Evolutionary conservation across 1,140 invertebrate species (phyloP).

Genomic region (Hycleus cichorii): DNA sequence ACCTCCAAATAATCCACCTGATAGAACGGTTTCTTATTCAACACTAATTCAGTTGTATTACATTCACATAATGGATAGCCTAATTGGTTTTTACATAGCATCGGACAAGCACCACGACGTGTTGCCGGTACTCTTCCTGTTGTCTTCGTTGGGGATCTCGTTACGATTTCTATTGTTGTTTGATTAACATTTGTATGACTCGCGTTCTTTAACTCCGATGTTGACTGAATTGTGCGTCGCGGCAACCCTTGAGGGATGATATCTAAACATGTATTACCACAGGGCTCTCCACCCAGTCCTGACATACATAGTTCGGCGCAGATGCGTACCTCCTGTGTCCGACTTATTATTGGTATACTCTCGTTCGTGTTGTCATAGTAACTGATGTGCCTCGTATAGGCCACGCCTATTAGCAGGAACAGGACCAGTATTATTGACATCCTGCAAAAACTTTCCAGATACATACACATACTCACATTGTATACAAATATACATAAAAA

Average conservation of each 20-base stretch:
- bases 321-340: conserved; percentile 31
- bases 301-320: conserved; percentile 40
- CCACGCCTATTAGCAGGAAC: conserved; percentile 28
- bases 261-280: conserved; percentile 37
- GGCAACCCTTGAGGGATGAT: conserved; percentile 29
- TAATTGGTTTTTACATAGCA: conserved; percentile 38
- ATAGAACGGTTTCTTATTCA: conserved; percentile 1
- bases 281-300: conserved; percentile 40
- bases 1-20: conserved; percentile 32
- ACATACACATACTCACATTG: too few relatives aligned
- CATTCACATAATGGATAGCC: conserved; percentile 38
- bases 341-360: conserved; percentile 33
- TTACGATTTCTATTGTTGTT: background rate
- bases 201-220: background rate
- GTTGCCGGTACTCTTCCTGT: conserved; percentile 1
- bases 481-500: too few relatives aligned
- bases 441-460: too few relatives aligned
- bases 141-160: background rate
- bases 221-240: conserved; percentile 15
- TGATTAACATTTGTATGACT: background rate
- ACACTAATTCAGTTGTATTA: conserved; percentile 11
- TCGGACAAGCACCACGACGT: conserved; percentile 34
- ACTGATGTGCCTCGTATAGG: conserved; percentile 12
- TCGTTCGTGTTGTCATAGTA: conserved; percentile 16
- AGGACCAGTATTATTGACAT: conserved; percentile 12